Evolutionary conservation across 2,113 vertebrate species (phyloP).

Genomic region (Sphaerodactylus townsendi): DNA sequence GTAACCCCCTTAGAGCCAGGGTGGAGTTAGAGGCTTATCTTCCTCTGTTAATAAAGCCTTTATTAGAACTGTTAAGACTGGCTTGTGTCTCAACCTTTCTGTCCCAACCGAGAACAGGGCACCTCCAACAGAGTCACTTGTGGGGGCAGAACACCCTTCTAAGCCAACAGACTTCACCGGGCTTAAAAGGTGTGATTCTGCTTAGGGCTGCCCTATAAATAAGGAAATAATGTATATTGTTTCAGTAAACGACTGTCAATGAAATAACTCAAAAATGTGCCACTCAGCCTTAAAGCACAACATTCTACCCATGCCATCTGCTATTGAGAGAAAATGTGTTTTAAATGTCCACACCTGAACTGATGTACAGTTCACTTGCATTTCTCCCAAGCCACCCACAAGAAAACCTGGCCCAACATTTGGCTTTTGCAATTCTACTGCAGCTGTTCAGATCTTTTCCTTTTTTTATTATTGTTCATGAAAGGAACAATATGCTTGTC

Average conservation of each 20-base stretch:
- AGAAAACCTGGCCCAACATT: slow-evolving; percentile 37
- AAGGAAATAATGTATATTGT: not conserved
- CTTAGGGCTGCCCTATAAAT: not conserved
- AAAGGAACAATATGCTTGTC: not conserved
- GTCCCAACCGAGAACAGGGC: no score
- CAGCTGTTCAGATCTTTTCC: not conserved
- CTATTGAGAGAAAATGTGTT: not conserved
- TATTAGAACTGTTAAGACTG: no score
- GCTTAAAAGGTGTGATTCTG: no score
- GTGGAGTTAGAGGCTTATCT: no score
- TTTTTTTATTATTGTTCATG: slow-evolving; percentile 9
- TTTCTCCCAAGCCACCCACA: slow-evolving; percentile 20
- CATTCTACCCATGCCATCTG: not conserved
- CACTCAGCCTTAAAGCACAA: not conserved
- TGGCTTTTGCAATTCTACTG: slow-evolving; percentile 23
- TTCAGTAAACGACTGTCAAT: not conserved
- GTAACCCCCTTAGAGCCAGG: no score
- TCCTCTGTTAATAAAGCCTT: no score
- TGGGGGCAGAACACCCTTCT: no score
- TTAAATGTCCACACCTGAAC: slow-evolving; percentile 34
- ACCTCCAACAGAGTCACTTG: no score
- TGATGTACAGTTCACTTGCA: slow-evolving; percentile 29
- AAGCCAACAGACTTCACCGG: no score
- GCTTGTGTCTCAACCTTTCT: no score
- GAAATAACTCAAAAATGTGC: not conserved